Evolutionary conservation across 2,113 vertebrate species (phyloP).

Genomic region (Labrus mixtus): DNA sequence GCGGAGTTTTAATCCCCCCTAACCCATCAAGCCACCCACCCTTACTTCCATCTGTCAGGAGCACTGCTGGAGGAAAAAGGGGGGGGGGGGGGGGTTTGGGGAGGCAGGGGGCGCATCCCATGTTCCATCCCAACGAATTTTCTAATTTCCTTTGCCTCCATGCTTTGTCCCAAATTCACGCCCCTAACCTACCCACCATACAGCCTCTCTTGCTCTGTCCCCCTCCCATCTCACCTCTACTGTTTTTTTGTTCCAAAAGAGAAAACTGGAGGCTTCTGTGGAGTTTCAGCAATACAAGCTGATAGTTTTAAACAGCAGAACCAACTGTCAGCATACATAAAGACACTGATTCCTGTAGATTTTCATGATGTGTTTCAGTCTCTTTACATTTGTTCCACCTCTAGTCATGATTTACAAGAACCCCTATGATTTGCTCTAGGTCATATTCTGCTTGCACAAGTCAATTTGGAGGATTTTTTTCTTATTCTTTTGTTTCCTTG

Average conservation of each 20-base stretch:
- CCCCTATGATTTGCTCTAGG: conserved; percentile 56
- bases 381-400: conserved; percentile 53
- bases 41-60: conserved; percentile 84
- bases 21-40: conserved; percentile 73
- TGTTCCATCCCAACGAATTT: conserved; percentile 84
- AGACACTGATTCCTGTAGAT: conserved; percentile 26
- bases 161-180: conserved; percentile 84
- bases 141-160: conserved; percentile 84
- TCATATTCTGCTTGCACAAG: conserved; percentile 72
- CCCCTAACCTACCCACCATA: conserved; percentile 78
- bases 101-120: conserved; percentile 70
- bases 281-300: conserved; percentile 20
- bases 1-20: conserved; percentile 79
- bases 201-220: conserved; percentile 47
- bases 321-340: conserved; percentile 24
- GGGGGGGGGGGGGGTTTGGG: conserved; percentile 42
- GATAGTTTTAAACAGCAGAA: conserved; percentile 33
- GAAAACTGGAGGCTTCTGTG: conserved; percentile 28
- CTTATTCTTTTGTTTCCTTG: conserved; percentile 25
- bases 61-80: conserved; percentile 71
- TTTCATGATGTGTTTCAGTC: conserved; percentile 39
- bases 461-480: conserved; percentile 66
- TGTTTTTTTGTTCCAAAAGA: conserved; percentile 56
- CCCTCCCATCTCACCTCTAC: conserved; percentile 40
- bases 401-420: conserved; percentile 37